Evolutionary conservation across 2,797 vertebrate genomes (phyloP), one percentile per base, ranked within the genome.

Genomic region (Arrhamphus sclerolepis): DNA sequence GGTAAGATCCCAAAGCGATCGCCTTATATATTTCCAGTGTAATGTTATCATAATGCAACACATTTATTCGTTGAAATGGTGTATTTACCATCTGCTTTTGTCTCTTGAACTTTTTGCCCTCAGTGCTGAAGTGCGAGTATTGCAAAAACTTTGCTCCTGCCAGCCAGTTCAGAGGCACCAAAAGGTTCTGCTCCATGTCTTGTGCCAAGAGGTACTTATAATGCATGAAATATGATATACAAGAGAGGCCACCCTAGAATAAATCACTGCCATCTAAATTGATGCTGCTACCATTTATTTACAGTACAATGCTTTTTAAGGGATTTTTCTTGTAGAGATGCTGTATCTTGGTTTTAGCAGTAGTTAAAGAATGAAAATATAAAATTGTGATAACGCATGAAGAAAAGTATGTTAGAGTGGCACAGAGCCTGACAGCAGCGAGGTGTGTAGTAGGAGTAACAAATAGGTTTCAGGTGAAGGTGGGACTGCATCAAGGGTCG

Each of bases 101-200:
- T 60, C 4, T 55, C 61, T 28, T 56, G 34, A 6, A 46, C 51
- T 56, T 53, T 9, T 29, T 29, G n/a, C 56, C 66, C 51, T 44
- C 73, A 94, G 92, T 97, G 84, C 87, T 98, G 61, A 96, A 97
- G 88, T 99, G 97, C 51, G 96, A 99, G 78, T 98, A 96, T 89
- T 99, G 97, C 81, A 94, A 95, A 66, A 95, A 94, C 82, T 94
- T 95, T 24, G 96, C 95, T 38, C 96, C 96, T 1, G 95, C 95
- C 67, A 93, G 81, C 62, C 95, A 97, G 84, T 99, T 98, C 73
- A 94, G 96, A 48, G 95, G 97, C 70, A 97, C 96, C 75, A 98
- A 98, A 86, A 91, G 97, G 58, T 99, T 99, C 89, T 99, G 97
- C 90, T 98, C 97, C 80, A 95, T 97, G 93, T 91, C 95, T 9